A percentile compares a stretch with the other conserved stretches of the same genome.
These are phyloP conservation scores for Apamea anceps DNA, from an alignment of 2,888 invertebrate species.

Conservation along the genomic window DNA sequence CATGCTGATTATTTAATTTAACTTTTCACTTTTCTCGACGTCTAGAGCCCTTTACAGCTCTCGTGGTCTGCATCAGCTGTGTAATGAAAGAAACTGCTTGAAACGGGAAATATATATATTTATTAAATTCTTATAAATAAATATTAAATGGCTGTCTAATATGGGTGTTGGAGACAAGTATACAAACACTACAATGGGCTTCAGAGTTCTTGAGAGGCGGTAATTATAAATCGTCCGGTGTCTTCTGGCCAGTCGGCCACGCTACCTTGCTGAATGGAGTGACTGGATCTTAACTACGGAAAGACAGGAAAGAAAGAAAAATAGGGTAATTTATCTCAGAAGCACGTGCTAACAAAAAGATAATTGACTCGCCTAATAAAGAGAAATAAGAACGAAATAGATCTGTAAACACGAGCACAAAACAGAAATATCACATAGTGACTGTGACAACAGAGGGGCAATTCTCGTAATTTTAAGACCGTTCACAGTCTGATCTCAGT, in stretches of 20 bases:
- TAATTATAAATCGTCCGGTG: not conserved
- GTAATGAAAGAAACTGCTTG: slow-evolving; percentile 6
- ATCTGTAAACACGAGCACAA: not conserved
- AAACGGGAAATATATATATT: slow-evolving; percentile 7
- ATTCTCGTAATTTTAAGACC: too few relatives aligned
- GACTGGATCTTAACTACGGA: not conserved
- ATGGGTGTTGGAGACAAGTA: too few relatives aligned
- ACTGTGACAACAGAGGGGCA: too few relatives aligned
- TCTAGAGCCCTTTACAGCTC: slow-evolving; percentile 13
- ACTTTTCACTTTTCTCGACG: slow-evolving; percentile 18
- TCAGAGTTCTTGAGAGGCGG: too few relatives aligned
- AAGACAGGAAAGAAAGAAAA: too few relatives aligned
- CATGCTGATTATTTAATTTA: slow-evolving; percentile 13
- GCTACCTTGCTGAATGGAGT: not conserved
- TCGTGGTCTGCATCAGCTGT: slow-evolving; percentile 4
- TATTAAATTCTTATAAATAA: not conserved
- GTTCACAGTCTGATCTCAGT: too few relatives aligned
- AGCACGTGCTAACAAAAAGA: not conserved
- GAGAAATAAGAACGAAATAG: not conserved
- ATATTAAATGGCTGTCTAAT: not conserved
- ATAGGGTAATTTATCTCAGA: not conserved
- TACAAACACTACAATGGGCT: too few relatives aligned
- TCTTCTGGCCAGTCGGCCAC: not conserved
- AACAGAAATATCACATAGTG: not conserved
- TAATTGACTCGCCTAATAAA: not conserved